Evolutionary conservation across 2,113 vertebrate genomes (phyloP).

Genomic region (Perognathus longimembris): DNA sequence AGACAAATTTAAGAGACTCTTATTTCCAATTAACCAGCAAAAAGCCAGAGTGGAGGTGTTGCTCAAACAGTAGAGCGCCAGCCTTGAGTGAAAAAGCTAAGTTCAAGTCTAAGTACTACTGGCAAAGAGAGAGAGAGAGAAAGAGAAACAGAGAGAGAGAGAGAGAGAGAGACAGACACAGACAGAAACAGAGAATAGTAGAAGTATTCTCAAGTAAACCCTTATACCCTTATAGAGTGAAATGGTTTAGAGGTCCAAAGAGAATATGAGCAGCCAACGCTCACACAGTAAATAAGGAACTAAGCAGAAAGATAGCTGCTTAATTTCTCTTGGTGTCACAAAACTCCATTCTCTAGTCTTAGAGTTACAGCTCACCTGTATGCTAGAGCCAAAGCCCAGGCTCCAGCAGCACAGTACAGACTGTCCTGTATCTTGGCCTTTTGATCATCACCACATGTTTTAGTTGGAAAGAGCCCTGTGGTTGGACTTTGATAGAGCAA

Average conservation of each 20-base stretch:
- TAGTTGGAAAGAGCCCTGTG: constrained; percentile 96
- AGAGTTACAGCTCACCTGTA: constrained; percentile 89
- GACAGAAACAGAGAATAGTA: too few species aligned
- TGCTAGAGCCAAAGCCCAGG: constrained; percentile 95
- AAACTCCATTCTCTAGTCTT: too few species aligned
- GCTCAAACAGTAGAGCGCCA: too few species aligned
- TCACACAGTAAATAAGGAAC: neutral
- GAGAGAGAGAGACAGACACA: too few species aligned
- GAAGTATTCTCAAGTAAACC: neutral
- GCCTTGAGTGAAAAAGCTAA: too few species aligned
- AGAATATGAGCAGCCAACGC: neutral
- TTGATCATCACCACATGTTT: constrained; percentile 89
- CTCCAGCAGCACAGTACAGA: constrained; percentile 95
- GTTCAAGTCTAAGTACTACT: too few species aligned
- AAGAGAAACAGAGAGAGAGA: too few species aligned
- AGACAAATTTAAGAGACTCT: too few species aligned
- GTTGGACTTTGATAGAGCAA: constrained; percentile 95
- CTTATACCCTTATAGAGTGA: neutral
- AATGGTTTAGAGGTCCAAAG: neutral
- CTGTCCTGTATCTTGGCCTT: constrained; percentile 95
- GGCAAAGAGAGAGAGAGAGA: too few species aligned
- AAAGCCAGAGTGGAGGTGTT: too few species aligned
- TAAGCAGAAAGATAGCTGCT: neutral
- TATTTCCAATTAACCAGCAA: too few species aligned
- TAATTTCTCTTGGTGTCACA: neutral